Conservation (phyloP, 2,797 vertebrate genomes). For the Heterohyrax brucei region DNA sequence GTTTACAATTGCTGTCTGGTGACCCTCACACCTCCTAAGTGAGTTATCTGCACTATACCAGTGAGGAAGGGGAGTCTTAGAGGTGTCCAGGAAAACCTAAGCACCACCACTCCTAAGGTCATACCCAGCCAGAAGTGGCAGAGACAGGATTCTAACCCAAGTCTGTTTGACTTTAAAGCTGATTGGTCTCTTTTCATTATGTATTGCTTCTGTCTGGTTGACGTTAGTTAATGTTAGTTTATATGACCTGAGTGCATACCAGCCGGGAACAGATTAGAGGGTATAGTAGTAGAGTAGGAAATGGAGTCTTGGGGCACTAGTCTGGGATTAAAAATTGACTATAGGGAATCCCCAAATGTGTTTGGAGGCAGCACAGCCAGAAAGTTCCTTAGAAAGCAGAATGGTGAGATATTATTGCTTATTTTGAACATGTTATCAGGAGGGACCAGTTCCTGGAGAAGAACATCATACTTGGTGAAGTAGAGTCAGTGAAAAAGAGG, state of each 20-base stretch:
- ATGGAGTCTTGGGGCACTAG: not conserved
- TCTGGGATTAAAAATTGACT: conserved; percentile 24
- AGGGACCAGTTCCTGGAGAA: not conserved
- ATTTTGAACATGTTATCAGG: not conserved
- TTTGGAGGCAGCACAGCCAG: not conserved
- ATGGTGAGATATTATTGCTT: not conserved
- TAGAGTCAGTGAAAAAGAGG: not conserved
- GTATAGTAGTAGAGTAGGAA: not conserved
- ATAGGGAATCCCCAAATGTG: not conserved
- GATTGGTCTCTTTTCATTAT: not conserved
- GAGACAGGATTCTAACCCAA: not conserved
- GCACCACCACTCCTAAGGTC: not conserved
- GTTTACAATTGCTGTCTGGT: not conserved
- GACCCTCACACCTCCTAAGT: not conserved
- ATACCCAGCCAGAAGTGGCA: not conserved
- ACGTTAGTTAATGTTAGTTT: conserved; percentile 34
- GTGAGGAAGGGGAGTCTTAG: not conserved
- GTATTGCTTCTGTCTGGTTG: not conserved
- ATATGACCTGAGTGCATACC: not conserved
- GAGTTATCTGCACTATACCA: not conserved
- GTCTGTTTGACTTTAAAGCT: not conserved
- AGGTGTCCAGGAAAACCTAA: not conserved
- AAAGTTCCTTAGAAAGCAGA: not conserved
- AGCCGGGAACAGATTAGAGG: not conserved
- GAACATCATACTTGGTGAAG: not conserved